These are phyloP conservation scores for Colistium nudipinnis DNA, from an alignment of 2,113 vertebrate genomes.

Conservation along the genomic window DNA sequence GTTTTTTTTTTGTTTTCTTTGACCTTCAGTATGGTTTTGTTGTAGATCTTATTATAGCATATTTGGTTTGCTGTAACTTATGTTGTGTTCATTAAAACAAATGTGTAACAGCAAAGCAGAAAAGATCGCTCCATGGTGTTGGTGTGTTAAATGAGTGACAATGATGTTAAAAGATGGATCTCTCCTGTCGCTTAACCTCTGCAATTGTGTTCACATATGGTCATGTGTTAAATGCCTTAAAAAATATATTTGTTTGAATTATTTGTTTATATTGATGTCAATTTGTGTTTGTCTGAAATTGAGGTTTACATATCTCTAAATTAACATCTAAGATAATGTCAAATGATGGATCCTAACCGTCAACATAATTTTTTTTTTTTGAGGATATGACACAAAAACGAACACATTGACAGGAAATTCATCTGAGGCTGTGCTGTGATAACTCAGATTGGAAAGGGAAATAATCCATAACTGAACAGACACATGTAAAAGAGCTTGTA, in stretches of 20 bases:
- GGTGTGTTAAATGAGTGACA: conserved; percentile 32
- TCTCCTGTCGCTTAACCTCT: conserved; percentile 43
- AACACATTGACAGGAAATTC: neutral
- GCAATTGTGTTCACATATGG: conserved; percentile 40
- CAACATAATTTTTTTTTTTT: conserved; percentile 18
- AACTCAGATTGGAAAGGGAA: neutral
- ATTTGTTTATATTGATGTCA: conserved; percentile 35
- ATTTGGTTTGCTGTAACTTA: conserved; percentile 10
- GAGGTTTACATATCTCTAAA: conserved; percentile 44
- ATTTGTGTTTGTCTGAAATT: conserved; percentile 47
- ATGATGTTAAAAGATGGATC: conserved; percentile 20
- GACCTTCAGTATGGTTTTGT: conserved; percentile 4
- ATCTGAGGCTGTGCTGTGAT: conserved; percentile 10
- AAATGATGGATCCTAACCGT: conserved; percentile 12
- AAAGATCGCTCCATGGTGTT: neutral
- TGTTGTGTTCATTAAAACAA: too few species aligned
- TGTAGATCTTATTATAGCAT: conserved; percentile 4
- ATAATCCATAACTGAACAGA: neutral
- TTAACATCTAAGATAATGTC: conserved; percentile 30
- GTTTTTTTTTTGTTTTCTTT: neutral
- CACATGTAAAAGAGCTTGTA: conserved; percentile 2
- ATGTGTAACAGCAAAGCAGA: conserved; percentile 14
- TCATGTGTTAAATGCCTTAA: conserved; percentile 60
- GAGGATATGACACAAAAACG: neutral
- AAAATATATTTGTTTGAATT: conserved; percentile 45